phyloP scores from a whole-genome alignment of 2,797 vertebrate genomes.

The Cryptoprocta ferox region DNA sequence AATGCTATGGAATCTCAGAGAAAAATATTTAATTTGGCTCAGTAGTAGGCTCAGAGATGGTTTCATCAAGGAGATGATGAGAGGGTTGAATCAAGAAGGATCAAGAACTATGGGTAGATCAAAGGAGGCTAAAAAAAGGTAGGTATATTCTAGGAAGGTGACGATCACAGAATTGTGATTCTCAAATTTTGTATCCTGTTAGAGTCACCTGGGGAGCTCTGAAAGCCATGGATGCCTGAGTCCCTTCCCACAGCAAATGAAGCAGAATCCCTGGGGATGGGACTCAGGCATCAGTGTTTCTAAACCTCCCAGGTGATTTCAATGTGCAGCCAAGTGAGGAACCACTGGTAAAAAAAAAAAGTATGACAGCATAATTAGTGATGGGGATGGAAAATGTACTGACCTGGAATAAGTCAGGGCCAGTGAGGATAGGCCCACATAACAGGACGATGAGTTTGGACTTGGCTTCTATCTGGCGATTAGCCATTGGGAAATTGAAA shows the following conservation, averaged over 20 bases:
- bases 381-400: neutral
- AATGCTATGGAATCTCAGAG: neutral
- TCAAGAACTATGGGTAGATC: neutral
- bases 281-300: neutral
- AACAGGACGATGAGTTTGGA: neutral
- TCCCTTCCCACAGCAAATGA: neutral
- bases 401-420: neutral
- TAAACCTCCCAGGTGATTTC: neutral
- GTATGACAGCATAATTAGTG: neutral
- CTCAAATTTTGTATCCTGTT: neutral
- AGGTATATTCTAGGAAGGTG: neutral
- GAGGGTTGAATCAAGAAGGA: neutral
- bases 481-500: neutral
- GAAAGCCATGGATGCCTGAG: neutral
- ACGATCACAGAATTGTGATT: neutral
- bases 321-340: neutral
- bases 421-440: neutral
- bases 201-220: neutral
- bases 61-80: neutral
- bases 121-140: neutral
- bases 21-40: neutral
- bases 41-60: neutral
- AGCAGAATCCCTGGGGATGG: neutral
- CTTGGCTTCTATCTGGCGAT: neutral
- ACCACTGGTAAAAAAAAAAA: neutral